phyloP scores from a whole-genome alignment of 2,888 invertebrate species.

The Notocelia uddmanniana region DNA sequence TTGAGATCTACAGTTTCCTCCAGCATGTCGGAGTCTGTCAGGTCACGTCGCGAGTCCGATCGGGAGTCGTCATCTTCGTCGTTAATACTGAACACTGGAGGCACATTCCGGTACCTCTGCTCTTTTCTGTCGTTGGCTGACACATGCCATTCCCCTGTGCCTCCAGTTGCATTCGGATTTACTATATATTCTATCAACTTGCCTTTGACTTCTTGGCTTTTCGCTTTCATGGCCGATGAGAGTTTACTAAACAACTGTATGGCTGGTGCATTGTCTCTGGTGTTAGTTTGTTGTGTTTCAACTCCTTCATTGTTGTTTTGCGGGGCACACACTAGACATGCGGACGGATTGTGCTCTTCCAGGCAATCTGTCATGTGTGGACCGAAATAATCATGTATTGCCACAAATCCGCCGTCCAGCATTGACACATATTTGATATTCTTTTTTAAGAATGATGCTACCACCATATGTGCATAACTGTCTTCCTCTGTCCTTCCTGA shows the following conservation, averaged over 20 bases:
- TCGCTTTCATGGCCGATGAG: constrained; percentile 94
- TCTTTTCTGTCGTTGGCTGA: constrained; percentile 93
- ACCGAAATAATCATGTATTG: constrained; percentile 93
- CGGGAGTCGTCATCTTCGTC: constrained; percentile 88
- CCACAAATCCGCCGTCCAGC: constrained; percentile 95
- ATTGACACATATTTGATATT: constrained; percentile 97
- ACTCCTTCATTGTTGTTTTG: constrained; percentile 72
- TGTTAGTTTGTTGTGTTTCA: constrained; percentile 59
- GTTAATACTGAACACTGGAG: constrained; percentile 97
- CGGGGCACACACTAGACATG: constrained; percentile 93
- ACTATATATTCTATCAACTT: constrained; percentile 97
- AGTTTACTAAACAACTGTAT: constrained; percentile 93
- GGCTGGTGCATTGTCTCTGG: constrained; percentile 77
- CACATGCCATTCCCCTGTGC: constrained; percentile 91
- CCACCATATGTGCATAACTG: constrained; percentile 98
- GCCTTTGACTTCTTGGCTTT: constrained; percentile 96
- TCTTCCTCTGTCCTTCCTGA: constrained; percentile 97
- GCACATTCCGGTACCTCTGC: constrained; percentile 95
- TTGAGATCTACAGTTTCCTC: constrained; percentile 93
- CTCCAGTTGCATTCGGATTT: constrained; percentile 89
- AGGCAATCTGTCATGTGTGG: constrained; percentile 92
- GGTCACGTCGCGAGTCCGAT: constrained; percentile 68
- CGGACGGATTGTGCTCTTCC: constrained; percentile 92
- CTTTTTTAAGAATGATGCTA: constrained; percentile 97
- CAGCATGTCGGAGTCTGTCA: constrained; percentile 86